These are phyloP conservation scores for Amphipyra berbera DNA, from an alignment of 2,888 invertebrate genomes.

Conservation along the genomic window DNA sequence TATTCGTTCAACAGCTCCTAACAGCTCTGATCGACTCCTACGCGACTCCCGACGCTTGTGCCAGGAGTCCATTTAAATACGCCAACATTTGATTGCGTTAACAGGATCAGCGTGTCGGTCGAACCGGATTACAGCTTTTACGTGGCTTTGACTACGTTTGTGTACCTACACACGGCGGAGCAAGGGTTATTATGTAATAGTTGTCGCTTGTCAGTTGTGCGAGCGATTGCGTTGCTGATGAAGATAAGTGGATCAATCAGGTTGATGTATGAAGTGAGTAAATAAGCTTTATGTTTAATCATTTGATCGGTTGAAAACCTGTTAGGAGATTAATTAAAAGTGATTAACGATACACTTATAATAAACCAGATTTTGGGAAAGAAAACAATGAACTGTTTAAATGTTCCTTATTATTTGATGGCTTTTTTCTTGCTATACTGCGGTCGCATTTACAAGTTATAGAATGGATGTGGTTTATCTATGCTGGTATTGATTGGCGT, in stretches of 20 bases:
- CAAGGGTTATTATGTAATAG: slow-evolving; percentile 49
- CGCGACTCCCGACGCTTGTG: slow-evolving; percentile 34
- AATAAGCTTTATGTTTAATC: slow-evolving; percentile 29
- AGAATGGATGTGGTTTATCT: slow-evolving; percentile 5
- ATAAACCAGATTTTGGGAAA: neutral
- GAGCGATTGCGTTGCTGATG: slow-evolving; percentile 32
- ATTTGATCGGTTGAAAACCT: slow-evolving; percentile 18
- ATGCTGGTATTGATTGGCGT: slow-evolving; percentile 37
- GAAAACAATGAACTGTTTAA: too few relatives aligned
- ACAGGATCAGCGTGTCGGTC: slow-evolving; percentile 48
- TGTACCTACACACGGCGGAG: slow-evolving; percentile 24
- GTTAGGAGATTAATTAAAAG: slow-evolving; percentile 23
- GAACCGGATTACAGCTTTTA: slow-evolving; percentile 52
- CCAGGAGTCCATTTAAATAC: slow-evolving; percentile 46
- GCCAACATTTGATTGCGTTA: slow-evolving; percentile 55
- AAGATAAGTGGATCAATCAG: slow-evolving; percentile 43
- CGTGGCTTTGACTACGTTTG: slow-evolving; percentile 44
- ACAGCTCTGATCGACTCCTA: slow-evolving; percentile 38
- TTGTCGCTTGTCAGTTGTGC: slow-evolving; percentile 39
- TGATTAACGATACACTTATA: neutral
- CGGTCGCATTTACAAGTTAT: slow-evolving; percentile 19
- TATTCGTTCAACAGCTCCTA: slow-evolving; percentile 32
- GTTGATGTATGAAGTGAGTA: slow-evolving; percentile 29
- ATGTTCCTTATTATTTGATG: neutral
- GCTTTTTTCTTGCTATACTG: neutral